These are phyloP conservation scores for Nephrocerus scutellatus DNA, from an alignment of 2,888 invertebrate species.

Conservation along the genomic window DNA sequence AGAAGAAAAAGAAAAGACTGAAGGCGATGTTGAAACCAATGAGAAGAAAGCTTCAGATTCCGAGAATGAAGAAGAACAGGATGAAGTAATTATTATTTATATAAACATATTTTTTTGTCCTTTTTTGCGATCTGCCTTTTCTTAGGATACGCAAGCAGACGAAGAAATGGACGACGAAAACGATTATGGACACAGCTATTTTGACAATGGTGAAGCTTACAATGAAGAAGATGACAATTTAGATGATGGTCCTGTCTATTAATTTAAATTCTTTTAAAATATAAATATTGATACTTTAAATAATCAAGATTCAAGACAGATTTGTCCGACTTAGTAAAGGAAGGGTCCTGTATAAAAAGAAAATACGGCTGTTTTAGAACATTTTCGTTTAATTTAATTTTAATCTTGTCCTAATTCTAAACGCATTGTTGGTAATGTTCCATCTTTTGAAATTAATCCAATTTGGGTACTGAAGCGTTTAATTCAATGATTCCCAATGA, in stretches of 20 bases:
- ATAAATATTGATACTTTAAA: constrained; percentile 1
- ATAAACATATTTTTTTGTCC: neutral
- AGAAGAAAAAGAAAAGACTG: constrained; percentile 57
- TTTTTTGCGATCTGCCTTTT: constrained; percentile 2
- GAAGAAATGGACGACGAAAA: constrained; percentile 85
- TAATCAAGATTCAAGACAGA: neutral
- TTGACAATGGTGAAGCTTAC: constrained; percentile 80
- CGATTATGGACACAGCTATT: constrained; percentile 80
- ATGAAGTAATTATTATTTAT: constrained; percentile 24
- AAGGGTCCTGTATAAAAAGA: neutral
- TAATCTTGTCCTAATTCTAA: too few relatives aligned
- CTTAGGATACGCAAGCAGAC: constrained; percentile 48
- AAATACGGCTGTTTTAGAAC: neutral
- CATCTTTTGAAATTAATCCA: constrained; percentile 53
- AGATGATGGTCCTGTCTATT: constrained; percentile 74
- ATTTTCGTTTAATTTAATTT: too few relatives aligned
- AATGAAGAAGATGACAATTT: constrained; percentile 81
- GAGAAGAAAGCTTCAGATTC: constrained; percentile 59
- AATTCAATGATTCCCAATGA: constrained; percentile 56
- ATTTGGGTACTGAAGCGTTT: constrained; percentile 57
- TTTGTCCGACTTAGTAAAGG: neutral
- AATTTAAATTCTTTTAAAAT: constrained; percentile 19
- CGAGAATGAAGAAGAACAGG: constrained; percentile 37
- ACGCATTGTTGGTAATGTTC: too few relatives aligned
- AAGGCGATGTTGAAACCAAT: constrained; percentile 54